A percentile compares a stretch with the other conserved stretches of the same genome.
Conservation (phyloP, 2,113 vertebrate species). For the Danionella cerebrum region DNA sequence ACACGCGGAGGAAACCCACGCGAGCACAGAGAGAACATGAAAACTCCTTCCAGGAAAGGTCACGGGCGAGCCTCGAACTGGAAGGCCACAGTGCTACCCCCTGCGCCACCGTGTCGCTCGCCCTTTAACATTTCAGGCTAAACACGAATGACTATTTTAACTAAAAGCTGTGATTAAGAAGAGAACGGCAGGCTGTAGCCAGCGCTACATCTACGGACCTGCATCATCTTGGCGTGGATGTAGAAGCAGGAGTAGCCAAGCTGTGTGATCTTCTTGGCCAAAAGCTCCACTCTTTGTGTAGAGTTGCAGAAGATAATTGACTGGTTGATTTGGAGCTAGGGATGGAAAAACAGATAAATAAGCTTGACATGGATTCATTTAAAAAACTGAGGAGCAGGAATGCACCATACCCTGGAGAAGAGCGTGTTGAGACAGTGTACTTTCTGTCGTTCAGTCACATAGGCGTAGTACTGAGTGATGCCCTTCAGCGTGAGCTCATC, state of each 20-base stretch:
- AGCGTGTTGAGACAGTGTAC: conserved; percentile 75
- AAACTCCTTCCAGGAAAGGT: no score
- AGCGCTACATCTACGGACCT: no score
- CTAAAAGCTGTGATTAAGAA: no score
- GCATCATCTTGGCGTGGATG: conserved; percentile 76
- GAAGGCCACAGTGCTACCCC: no score
- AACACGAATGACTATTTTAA: no score
- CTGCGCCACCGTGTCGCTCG: no score
- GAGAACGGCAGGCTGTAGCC: no score
- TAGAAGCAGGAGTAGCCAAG: conserved; percentile 75
- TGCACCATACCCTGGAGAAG: conserved; percentile 71
- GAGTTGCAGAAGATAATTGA: conserved; percentile 77
- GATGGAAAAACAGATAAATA: neutral
- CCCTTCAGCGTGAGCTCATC: conserved; percentile 75
- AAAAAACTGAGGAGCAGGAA: no score
- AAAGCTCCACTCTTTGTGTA: conserved; percentile 69
- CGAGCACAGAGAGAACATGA: no score
- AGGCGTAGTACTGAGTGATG: conserved; percentile 73
- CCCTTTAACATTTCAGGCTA: no score
- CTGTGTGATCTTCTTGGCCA: conserved; percentile 74
- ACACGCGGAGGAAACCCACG: no score
- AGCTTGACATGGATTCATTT: neutral
- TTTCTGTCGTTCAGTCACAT: conserved; percentile 70
- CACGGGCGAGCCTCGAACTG: no score
- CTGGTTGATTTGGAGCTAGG: conserved; percentile 73